A percentile compares a stretch with the other conserved stretches of the same genome.
Evolutionary conservation across 1,140 invertebrate species (phyloP).

Genomic region (Coelopa frigida): DNA sequence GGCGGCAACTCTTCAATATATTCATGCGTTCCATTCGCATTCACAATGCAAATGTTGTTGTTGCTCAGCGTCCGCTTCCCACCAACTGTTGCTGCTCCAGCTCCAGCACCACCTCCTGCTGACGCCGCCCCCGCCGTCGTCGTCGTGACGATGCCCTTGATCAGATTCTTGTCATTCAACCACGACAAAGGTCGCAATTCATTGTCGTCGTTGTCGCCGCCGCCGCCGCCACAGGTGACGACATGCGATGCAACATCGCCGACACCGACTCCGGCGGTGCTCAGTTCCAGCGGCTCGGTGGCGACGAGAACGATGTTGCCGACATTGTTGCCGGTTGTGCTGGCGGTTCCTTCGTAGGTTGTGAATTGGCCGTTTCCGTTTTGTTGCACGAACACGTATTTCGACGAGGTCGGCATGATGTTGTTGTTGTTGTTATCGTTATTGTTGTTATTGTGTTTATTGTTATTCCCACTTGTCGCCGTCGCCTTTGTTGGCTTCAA

Average conservation of each 20-base stretch:
- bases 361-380: slow-evolving; percentile 26
- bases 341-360: slow-evolving; percentile 25
- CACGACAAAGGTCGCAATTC: slow-evolving; percentile 84
- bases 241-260: slow-evolving; percentile 11
- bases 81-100: slow-evolving; percentile 28
- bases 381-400: slow-evolving; percentile 39
- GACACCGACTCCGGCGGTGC: not conserved
- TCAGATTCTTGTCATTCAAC: slow-evolving; percentile 84
- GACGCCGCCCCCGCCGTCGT: not conserved
- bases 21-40: slow-evolving; percentile 18
- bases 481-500: not conserved
- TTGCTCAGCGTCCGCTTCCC: slow-evolving; percentile 7
- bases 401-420: slow-evolving; percentile 24
- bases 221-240: slow-evolving; percentile 19
- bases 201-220: slow-evolving; percentile 54
- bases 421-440: slow-evolving; percentile 2
- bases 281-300: slow-evolving; percentile 32
- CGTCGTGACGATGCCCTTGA: slow-evolving; percentile 58
- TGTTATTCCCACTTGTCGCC: slow-evolving; percentile 1
- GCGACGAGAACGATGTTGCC: slow-evolving; percentile 42
- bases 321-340: slow-evolving; percentile 8
- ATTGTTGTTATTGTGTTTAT: slow-evolving; percentile 11
- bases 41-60: slow-evolving; percentile 25
- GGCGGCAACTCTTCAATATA: slow-evolving; percentile 29
- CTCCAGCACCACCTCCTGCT: not conserved